These are phyloP conservation scores for Lepeophtheirus nordmannii DNA, from an alignment of 2,888 invertebrate genomes.

Conservation along the genomic window DNA sequence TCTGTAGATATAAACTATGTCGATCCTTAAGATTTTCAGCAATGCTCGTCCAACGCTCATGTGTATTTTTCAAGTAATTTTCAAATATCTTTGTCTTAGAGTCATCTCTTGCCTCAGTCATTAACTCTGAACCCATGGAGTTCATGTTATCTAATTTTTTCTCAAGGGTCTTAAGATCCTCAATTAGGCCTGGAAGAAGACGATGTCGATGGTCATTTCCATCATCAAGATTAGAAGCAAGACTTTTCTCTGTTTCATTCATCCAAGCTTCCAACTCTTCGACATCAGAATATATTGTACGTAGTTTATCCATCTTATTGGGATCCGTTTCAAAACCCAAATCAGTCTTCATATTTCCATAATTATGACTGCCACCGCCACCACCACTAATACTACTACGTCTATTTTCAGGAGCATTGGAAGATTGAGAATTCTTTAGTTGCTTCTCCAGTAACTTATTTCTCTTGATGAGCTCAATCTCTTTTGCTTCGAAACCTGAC, in stretches of 20 bases:
- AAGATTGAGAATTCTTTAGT: conserved; percentile 2
- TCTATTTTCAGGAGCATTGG: not conserved
- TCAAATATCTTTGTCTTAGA: too few relatives aligned
- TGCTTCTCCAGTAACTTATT: conserved; percentile 29
- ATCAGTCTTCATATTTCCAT: conserved; percentile 17
- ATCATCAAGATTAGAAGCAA: conserved; percentile 40
- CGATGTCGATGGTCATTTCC: too few relatives aligned
- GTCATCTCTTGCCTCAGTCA: too few relatives aligned
- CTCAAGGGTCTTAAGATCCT: too few relatives aligned
- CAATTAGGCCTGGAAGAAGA: too few relatives aligned
- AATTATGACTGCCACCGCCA: not conserved
- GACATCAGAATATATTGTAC: conserved; percentile 39
- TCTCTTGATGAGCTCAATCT: conserved; percentile 30
- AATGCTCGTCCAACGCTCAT: too few relatives aligned
- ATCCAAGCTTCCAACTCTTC: conserved; percentile 48
- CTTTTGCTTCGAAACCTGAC: conserved; percentile 39
- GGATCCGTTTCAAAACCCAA: conserved; percentile 4
- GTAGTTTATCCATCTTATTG: conserved; percentile 21
- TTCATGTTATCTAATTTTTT: too few relatives aligned
- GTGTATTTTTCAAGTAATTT: too few relatives aligned
- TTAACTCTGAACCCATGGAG: too few relatives aligned
- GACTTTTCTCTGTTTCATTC: conserved; percentile 44
- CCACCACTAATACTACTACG: too few relatives aligned
- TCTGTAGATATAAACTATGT: too few relatives aligned
- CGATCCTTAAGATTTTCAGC: too few relatives aligned